A percentile compares a stretch with the other conserved stretches of the same genome.
Evolutionary conservation across 2,797 vertebrate species (phyloP).

Genomic region (Acropternis orthonyx): DNA sequence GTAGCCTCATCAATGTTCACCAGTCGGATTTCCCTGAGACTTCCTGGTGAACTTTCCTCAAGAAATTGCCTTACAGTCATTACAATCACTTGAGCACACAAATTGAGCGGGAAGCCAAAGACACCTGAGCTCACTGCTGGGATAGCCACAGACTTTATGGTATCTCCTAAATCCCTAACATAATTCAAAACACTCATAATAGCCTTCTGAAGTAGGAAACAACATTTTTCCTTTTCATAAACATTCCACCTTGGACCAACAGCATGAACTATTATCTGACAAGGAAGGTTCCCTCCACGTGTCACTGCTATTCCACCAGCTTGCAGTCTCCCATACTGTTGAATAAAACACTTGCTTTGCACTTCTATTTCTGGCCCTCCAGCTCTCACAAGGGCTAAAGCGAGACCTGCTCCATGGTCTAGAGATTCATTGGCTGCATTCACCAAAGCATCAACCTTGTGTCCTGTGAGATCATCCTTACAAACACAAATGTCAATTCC

Average conservation of each 20-base stretch:
- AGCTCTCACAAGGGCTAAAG: conserved; percentile 72
- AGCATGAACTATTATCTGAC: conserved; percentile 82
- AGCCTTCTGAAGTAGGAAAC: neutral
- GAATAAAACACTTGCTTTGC: conserved; percentile 40
- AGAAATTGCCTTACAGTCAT: conserved; percentile 41
- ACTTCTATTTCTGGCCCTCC: conserved; percentile 80
- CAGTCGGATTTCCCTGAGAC: conserved; percentile 76
- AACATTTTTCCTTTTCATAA: neutral
- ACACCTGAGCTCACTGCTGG: conserved; percentile 91
- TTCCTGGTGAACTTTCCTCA: neutral
- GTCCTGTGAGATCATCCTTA: conserved; percentile 84
- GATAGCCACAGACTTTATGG: conserved; percentile 81
- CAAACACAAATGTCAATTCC: conserved; percentile 80
- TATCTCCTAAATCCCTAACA: rapidly evolving
- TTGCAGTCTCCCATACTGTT: rapidly evolving
- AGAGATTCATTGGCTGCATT: conserved; percentile 85
- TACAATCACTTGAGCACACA: conserved; percentile 81
- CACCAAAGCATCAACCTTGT: conserved; percentile 81
- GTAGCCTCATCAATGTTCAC: conserved; percentile 82
- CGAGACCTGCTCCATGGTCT: conserved; percentile 79
- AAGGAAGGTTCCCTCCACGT: conserved; percentile 76
- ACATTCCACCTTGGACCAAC: conserved; percentile 77
- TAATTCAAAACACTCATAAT: conserved; percentile 66
- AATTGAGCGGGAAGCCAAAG: conserved; percentile 80
- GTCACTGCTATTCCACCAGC: conserved; percentile 65